Conservation (phyloP, 2,888 invertebrate species). For the Coelopa pilipes region DNA sequence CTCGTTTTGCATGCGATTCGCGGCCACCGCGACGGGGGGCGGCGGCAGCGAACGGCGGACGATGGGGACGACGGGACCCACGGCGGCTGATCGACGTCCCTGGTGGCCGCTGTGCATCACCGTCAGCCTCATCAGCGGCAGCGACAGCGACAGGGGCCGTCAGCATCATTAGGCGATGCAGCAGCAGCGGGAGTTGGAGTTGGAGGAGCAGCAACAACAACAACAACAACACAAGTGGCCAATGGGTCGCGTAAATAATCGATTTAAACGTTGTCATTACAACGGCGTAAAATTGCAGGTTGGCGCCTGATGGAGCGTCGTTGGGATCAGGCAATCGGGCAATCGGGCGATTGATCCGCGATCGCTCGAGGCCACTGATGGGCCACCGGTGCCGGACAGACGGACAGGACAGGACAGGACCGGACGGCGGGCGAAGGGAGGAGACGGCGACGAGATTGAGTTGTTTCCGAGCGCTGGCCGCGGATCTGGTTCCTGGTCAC, state of each 20-base stretch:
- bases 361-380: background rate
- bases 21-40: background rate
- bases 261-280: slow-evolving; percentile 16
- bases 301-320: background rate
- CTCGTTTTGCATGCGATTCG: background rate
- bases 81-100: background rate
- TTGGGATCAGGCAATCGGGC: background rate
- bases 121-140: background rate
- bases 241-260: background rate
- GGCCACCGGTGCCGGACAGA: background rate
- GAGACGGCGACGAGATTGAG: background rate
- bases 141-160: background rate
- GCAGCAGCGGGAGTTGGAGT: background rate
- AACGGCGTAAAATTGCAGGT: slow-evolving; percentile 13
- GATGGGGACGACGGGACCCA: no score
- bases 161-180: slow-evolving; percentile 20
- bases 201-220: background rate
- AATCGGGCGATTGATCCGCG: background rate
- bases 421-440: background rate
- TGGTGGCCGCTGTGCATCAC: slow-evolving; percentile 15
- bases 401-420: no score
- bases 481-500: no score
- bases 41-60: no score
- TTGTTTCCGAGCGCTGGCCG: no score
- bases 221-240: background rate